Evolutionary conservation across 2,888 invertebrate species (phyloP), one percentile per base, ranked within the genome.

Genomic region (Eristalinus sepulchralis): DNA sequence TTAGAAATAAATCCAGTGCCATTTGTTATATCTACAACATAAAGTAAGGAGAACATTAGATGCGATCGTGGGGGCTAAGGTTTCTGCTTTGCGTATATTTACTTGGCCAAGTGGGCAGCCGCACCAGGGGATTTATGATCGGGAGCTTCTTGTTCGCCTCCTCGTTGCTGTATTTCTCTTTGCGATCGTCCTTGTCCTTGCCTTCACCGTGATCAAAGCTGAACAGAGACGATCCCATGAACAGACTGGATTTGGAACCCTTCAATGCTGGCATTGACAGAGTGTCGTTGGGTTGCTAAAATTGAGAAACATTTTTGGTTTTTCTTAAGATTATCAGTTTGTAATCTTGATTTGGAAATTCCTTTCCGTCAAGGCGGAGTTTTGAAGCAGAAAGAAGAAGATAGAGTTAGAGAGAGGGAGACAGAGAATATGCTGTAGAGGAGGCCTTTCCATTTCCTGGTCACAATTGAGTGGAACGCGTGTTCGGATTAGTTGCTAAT

Each of bases 1-100:
- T 98, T 98, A 90, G 98, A 98, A 90, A 99, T 98, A 89, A 99
- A 96, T 24, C 98, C 98, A 36, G 96, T 95, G 83, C 95, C 95
- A 89, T 95, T 95, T 8, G 95, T 88, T 0, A 91, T 89, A 70
- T 90, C 91, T 89, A 47, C 5, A 81, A 76, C 17, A 57, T 34
- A 9, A 22, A 64, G 24, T 57, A 47, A 47, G 47, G 47, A 17
- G 47, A 47, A 17, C 17, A 47, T 47, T 47, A 47, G 47, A 47
- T 9, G 47, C 47, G 47, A 17, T 47, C 47, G 17, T 8, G 8
- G 17, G 47, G 47, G 47, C 4, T 47, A 6, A 47, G 17, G 47
- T 17, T 17, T 8, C n/a, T 17, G 27, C 27, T 2, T 27, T 27
- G 2, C 34, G 6, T n/a, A 34, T 68, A 92, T 94, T 94, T 93